These are phyloP conservation scores for Quadroppia sp. DNA, from an alignment of 2,888 invertebrate genomes.

Conservation along the genomic window DNA sequence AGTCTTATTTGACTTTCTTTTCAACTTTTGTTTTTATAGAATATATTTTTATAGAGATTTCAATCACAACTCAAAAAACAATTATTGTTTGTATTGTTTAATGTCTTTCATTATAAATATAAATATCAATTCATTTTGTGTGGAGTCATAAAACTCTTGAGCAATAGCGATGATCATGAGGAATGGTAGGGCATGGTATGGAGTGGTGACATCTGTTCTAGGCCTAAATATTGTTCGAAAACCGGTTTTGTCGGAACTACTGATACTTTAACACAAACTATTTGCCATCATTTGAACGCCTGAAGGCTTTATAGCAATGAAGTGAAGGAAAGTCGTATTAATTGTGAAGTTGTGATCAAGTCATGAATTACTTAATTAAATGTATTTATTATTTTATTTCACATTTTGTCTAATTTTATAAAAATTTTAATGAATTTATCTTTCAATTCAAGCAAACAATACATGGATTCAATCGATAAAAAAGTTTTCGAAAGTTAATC, in stretches of 20 bases:
- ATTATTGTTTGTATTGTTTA: no score
- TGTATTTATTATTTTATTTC: slow-evolving; percentile 1
- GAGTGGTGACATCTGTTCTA: slow-evolving; percentile 29
- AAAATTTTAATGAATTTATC: neutral
- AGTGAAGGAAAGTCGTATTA: slow-evolving; percentile 12
- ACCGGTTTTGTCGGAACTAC: slow-evolving; percentile 2
- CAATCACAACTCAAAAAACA: no score
- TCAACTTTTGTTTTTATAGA: no score
- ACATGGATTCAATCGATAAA: slow-evolving; percentile 2
- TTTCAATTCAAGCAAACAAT: slow-evolving; percentile 13
- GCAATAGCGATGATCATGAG: no score
- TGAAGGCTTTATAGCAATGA: neutral
- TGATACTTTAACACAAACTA: slow-evolving; percentile 19
- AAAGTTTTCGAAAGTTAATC: neutral
- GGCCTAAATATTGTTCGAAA: neutral
- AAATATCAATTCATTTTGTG: no score
- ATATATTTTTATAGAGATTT: no score
- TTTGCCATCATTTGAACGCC: neutral
- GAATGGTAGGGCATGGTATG: neutral
- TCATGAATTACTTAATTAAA: slow-evolving; percentile 14
- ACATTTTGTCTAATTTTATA: neutral
- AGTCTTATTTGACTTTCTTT: no score
- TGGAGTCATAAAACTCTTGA: no score
- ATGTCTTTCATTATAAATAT: no score
- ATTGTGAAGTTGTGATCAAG: neutral